Evolutionary conservation across 1,140 invertebrate species (phyloP).

Genomic region (Drosophila albomicans): DNA sequence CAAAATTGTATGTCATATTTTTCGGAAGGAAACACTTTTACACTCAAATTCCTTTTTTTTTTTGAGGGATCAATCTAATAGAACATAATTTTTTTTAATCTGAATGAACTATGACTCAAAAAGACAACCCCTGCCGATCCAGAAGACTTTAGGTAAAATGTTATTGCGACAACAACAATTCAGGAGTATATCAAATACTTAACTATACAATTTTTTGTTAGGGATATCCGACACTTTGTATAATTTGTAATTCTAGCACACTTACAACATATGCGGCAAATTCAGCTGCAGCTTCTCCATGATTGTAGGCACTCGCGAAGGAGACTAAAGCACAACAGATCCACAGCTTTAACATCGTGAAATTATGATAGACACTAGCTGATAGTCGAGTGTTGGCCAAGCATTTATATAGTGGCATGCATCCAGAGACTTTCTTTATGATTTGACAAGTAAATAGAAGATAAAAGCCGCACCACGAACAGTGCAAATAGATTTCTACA

Average conservation of each 20-base stretch:
- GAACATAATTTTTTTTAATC: too few species aligned
- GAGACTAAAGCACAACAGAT: conserved; percentile 40
- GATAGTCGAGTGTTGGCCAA: conserved; percentile 4
- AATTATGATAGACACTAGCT: conserved; percentile 26
- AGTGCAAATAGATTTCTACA: conserved; percentile 78
- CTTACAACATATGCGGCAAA: conserved; percentile 61
- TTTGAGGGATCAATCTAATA: too few species aligned
- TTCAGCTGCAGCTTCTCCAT: conserved; percentile 50
- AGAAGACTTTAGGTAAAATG: too few species aligned
- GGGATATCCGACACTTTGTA: not conserved
- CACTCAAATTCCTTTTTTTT: too few species aligned
- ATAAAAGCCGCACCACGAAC: conserved; percentile 49
- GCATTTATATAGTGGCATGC: conserved; percentile 36
- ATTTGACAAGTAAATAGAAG: conserved; percentile 64
- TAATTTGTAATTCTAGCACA: not conserved
- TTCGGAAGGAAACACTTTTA: too few species aligned
- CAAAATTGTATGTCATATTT: too few species aligned
- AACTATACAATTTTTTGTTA: too few species aligned
- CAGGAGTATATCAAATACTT: too few species aligned
- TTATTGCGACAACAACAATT: too few species aligned
- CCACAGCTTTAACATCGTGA: conserved; percentile 55
- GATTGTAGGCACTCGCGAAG: conserved; percentile 47
- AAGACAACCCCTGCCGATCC: too few species aligned
- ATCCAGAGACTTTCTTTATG: conserved; percentile 58
- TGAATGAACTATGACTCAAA: too few species aligned